These are phyloP conservation scores for Stenodera caucasica DNA, from an alignment of 2,888 invertebrate species.

Conservation along the genomic window DNA sequence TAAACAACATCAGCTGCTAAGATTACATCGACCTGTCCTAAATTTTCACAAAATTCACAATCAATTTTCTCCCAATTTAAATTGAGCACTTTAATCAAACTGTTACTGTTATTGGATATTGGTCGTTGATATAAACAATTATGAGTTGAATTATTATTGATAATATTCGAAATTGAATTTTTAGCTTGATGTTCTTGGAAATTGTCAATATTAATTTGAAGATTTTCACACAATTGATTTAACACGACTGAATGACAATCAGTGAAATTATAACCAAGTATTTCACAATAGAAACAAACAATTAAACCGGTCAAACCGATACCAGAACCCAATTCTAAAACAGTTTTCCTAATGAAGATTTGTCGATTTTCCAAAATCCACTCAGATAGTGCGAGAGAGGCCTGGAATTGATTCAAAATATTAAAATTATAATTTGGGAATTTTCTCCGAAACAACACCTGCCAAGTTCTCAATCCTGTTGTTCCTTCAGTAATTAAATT, in stretches of 20 bases:
- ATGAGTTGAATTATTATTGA: constrained; percentile 1
- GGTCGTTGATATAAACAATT: constrained; percentile 10
- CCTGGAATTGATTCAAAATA: constrained; percentile 57
- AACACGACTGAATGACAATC: constrained; percentile 73
- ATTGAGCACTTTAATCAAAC: constrained; percentile 45
- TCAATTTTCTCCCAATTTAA: constrained; percentile 60
- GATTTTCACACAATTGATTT: constrained; percentile 64
- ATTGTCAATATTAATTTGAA: constrained; percentile 61
- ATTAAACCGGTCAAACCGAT: constrained; percentile 73
- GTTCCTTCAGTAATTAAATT: constrained; percentile 76
- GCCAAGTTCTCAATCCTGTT: constrained; percentile 79
- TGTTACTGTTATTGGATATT: constrained; percentile 2
- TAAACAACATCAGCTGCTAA: constrained; percentile 66
- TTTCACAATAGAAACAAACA: constrained; percentile 59
- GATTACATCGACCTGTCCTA: constrained; percentile 55
- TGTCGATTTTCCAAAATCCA: constrained; percentile 66
- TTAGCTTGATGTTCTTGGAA: background rate
- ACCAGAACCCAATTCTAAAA: constrained; percentile 79
- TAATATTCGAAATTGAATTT: background rate
- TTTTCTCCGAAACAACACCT: constrained; percentile 56
- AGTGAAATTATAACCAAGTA: constrained; percentile 56
- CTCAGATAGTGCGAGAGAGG: constrained; percentile 69
- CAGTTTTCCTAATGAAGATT: constrained; percentile 58
- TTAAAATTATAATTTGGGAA: background rate
- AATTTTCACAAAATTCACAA: constrained; percentile 41